Conservation (phyloP, 2,888 invertebrate genomes). For the Microctonus aethiopoides region DNA sequence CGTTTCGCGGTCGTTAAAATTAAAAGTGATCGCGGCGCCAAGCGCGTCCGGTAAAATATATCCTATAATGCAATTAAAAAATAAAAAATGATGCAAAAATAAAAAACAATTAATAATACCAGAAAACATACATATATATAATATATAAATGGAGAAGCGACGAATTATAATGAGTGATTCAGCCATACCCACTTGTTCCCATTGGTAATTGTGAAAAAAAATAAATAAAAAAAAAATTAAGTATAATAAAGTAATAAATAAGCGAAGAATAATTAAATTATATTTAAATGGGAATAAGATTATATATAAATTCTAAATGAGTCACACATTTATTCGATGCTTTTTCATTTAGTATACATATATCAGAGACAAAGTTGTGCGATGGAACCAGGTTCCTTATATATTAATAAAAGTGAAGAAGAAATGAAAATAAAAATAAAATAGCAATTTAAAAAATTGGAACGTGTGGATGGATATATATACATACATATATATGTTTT, state of each 20-base stretch:
- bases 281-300: neutral
- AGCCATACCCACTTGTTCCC: neutral
- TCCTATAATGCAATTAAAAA: slow-evolving; percentile 15
- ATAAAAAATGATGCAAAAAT: neutral
- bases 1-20: slow-evolving; percentile 51
- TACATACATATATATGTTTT: slow-evolving; percentile 3
- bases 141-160: slow-evolving; percentile 44
- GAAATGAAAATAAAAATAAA: neutral
- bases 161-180: slow-evolving; percentile 26
- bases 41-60: slow-evolving; percentile 41
- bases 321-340: slow-evolving; percentile 12
- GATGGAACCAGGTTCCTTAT: slow-evolving; percentile 51
- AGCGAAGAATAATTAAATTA: neutral
- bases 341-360: neutral
- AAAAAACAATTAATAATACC: neutral
- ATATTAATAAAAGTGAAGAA: neutral
- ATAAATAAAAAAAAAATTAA: neutral
- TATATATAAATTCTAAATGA: neutral
- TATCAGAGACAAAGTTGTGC: slow-evolving; percentile 25
- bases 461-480: slow-evolving; percentile 40
- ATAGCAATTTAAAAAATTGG: slow-evolving; percentile 47
- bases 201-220: neutral
- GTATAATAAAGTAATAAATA: too few species aligned
- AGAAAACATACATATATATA: neutral
- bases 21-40: slow-evolving; percentile 44